Evolutionary conservation across 2,113 vertebrate genomes (phyloP), one percentile per base, ranked within the genome.

Genomic region (Tichodroma muraria): DNA sequence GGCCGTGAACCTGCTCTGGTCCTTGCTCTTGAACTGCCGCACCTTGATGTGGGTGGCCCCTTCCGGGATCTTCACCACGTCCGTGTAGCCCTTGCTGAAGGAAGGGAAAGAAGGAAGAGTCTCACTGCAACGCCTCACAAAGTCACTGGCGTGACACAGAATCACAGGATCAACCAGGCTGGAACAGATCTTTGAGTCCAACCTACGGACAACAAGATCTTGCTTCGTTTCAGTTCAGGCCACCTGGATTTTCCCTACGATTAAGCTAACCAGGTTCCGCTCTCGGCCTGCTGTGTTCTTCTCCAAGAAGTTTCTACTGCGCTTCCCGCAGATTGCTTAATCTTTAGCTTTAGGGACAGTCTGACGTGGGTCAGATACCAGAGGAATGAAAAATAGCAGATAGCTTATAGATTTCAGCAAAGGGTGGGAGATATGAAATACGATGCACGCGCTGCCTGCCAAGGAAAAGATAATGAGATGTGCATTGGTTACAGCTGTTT

Each of bases 21-120:
- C 99, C 97, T 99, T 99, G 73, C 97, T 91, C 96, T 99, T 99
- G 98, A 99, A 98, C 95, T 99, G 99, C n/a, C 99, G 98, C 28
- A 99, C 98, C 96, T 99, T 99, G 88, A 99, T 98, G 88, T 99
- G 99, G 8, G 99, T 99, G 10, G 99, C 99, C 28, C 99, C 99
- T 77, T 98, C 98, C 0, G 99, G 99, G 90, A 99, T 99, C 97
- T 98, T 99, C 89, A 99, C 99, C 44, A 99, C 98, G 2, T 99
- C 99, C 6, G 99, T 99, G 97, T 99, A 99, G 91, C 99, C 99
- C 91, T 99, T 99, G 97, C 99, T 99, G 93, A 73, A 95, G n/a
- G 22, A 65, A 47, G 68, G 13, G 15, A 38, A 31, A 73, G 76
- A 75, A 64, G 49, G 73, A 33, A 75, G 20, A 81, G 50, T 50